A percentile compares a stretch with the other conserved stretches of the same genome.
Evolutionary conservation across 2,113 vertebrate genomes (phyloP).

Genomic region (Tretioscincus oriximinensis): DNA sequence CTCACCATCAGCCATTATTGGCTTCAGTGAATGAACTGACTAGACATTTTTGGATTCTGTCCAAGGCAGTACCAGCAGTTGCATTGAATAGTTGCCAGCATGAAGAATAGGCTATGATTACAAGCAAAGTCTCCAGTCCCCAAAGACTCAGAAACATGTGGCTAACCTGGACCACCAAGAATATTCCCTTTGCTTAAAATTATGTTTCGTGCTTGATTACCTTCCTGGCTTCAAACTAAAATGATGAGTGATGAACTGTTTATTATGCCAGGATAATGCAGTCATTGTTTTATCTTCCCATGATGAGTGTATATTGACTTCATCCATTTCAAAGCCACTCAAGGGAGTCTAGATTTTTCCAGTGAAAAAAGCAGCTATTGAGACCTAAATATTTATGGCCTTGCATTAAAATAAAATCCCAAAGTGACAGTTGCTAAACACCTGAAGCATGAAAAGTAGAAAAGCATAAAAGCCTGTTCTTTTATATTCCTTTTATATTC

Average conservation of each 20-base stretch:
- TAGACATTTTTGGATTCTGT: background rate
- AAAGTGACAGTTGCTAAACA: background rate
- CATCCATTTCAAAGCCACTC: background rate
- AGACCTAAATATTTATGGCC: background rate
- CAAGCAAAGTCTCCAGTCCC: conserved; percentile 23
- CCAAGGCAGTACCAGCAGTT: conserved; percentile 23
- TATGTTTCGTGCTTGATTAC: background rate
- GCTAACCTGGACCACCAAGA: conserved; percentile 2
- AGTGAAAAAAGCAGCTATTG: conserved; percentile 3
- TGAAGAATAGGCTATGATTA: conserved; percentile 28
- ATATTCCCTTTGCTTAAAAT: background rate
- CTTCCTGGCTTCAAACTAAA: background rate
- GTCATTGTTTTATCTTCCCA: background rate
- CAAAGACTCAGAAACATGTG: background rate
- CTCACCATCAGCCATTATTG: background rate
- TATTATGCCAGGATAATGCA: background rate
- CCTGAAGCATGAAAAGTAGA: background rate
- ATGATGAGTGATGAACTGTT: background rate
- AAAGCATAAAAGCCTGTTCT: background rate
- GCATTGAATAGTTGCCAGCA: conserved; percentile 24
- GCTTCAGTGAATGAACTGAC: conserved; percentile 21
- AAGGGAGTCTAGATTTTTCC: background rate
- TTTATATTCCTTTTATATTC: background rate
- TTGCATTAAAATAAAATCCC: background rate
- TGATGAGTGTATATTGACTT: rapidly evolving